Conservation (phyloP, 2,888 invertebrate species). For the Carcina quercana region DNA sequence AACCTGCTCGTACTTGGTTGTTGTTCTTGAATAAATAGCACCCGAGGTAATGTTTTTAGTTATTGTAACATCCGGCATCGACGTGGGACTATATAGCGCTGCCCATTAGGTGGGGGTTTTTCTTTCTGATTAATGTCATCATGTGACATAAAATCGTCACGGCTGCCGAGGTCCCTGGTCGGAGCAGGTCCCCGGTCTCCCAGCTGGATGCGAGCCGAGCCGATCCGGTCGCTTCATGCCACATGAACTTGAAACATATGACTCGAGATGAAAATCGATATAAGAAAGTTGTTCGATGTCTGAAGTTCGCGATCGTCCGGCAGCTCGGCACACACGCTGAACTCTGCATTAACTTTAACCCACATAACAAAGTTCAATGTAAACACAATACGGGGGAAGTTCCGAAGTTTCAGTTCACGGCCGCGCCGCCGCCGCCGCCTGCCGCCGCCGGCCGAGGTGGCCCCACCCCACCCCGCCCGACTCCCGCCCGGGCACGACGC, state of each 20-base stretch:
- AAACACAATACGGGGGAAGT: slow-evolving; percentile 73
- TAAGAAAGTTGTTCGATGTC: slow-evolving; percentile 62
- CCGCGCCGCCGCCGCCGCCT: slow-evolving; percentile 46
- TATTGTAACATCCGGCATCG: too few species aligned
- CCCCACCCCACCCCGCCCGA: slow-evolving; percentile 17
- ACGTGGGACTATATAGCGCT: too few species aligned
- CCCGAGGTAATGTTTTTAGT: too few species aligned
- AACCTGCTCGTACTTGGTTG: too few species aligned
- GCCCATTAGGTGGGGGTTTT: too few species aligned
- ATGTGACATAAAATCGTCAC: too few species aligned
- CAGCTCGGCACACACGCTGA: slow-evolving; percentile 56
- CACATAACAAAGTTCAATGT: slow-evolving; percentile 75
- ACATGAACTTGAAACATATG: slow-evolving; percentile 54
- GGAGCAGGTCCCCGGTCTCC: too few species aligned
- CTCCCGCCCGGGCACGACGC: slow-evolving; percentile 22
- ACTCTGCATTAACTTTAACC: slow-evolving; percentile 74
- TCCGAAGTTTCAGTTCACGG: slow-evolving; percentile 70
- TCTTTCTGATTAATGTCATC: too few species aligned
- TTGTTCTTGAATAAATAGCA: too few species aligned
- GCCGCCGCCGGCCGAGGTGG: slow-evolving; percentile 14
- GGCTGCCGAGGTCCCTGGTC: too few species aligned
- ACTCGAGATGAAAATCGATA: slow-evolving; percentile 71
- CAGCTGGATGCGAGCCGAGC: too few species aligned
- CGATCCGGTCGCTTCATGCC: too few species aligned
- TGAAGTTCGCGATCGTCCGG: slow-evolving; percentile 64